These are phyloP conservation scores for Pterobdella sp. DNA, from an alignment of 2,888 invertebrate genomes.

Conservation along the genomic window DNA sequence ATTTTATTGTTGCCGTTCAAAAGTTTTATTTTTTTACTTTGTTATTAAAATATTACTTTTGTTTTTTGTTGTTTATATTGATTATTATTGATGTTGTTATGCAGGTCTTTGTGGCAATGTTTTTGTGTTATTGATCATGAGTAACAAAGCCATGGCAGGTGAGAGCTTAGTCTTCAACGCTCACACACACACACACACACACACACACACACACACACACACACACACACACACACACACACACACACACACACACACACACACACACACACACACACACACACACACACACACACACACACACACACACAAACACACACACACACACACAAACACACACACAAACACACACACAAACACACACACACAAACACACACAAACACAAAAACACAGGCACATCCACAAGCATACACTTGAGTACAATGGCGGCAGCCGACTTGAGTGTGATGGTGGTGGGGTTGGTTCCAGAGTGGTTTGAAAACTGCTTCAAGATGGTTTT, in stretches of 20 bases:
- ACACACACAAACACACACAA: constrained; percentile 25
- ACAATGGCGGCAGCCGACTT: constrained; percentile 38
- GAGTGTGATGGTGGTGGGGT: constrained; percentile 36
- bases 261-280: constrained; percentile 27
- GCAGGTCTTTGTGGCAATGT: not conserved
- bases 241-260: constrained; percentile 27
- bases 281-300: constrained; percentile 24
- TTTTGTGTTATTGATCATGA: not conserved
- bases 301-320: constrained; percentile 25
- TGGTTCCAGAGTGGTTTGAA: constrained; percentile 39
- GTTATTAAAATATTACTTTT: not conserved
- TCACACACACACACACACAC: constrained; percentile 20
- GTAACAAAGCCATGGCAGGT: too few species aligned
- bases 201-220: constrained; percentile 27
- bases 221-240: constrained; percentile 27
- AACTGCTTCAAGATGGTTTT: constrained; percentile 27
- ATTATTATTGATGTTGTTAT: not conserved
- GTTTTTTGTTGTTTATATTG: not conserved
- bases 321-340: constrained; percentile 28
- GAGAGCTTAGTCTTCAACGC: not conserved
- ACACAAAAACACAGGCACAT: constrained; percentile 10
- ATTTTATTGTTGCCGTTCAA: not conserved
- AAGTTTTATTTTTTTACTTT: not conserved
- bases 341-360: constrained; percentile 24
- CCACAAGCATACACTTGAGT: not conserved